Percentiles rank a stretch among this genome's conserved stretches.
Conservation (phyloP, 2,797 vertebrate species). For the Gallinago nigripennis region DNA sequence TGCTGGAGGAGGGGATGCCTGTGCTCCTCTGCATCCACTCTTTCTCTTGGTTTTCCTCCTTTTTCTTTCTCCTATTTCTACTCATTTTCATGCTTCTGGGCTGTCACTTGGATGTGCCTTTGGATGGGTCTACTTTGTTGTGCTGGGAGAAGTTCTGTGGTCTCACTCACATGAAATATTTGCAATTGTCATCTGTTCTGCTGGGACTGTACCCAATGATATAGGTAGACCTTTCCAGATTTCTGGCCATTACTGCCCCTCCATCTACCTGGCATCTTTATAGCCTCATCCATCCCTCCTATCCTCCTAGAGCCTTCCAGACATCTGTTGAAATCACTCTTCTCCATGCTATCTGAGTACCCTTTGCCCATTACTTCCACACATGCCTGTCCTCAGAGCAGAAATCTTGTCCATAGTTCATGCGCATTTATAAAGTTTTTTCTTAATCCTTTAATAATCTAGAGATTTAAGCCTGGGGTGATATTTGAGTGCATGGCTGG, state of each 20-base stretch:
- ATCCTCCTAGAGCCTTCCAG: neutral
- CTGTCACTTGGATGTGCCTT: neutral
- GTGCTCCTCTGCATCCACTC: neutral
- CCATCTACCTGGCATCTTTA: neutral
- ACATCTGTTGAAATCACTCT: slow-evolving; percentile 12
- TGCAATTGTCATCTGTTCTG: neutral
- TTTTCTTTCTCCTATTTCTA: neutral
- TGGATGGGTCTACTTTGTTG: neutral
- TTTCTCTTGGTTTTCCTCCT: neutral
- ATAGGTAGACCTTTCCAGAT: neutral
- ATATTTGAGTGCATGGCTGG: neutral
- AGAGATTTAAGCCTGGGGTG: neutral
- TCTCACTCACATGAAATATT: neutral
- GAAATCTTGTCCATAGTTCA: slow-evolving; percentile 24
- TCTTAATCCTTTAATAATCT: slow-evolving; percentile 12
- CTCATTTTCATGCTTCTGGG: neutral
- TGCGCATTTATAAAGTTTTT: neutral
- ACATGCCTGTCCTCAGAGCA: neutral
- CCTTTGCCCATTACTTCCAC: neutral
- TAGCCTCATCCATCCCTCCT: neutral
- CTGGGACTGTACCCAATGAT: neutral
- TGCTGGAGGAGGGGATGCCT: slow-evolving; percentile 33
- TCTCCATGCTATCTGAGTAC: neutral
- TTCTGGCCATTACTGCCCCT: neutral
- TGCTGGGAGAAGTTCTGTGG: neutral